Evolutionary conservation across 2,113 vertebrate genomes (phyloP).

Genomic region (Grammomys dolichurus): DNA sequence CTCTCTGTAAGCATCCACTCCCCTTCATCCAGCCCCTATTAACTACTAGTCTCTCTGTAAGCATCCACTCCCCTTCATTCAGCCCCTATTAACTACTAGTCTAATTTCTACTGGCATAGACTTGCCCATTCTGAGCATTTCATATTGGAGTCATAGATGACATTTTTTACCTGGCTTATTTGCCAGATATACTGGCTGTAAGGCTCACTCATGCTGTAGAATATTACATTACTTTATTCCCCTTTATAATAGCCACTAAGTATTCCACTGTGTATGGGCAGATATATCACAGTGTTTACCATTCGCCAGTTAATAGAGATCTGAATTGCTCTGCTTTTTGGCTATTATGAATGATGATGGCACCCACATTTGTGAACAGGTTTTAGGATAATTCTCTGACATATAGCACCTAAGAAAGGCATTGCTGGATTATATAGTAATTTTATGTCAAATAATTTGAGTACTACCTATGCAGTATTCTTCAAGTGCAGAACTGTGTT

Average conservation of each 20-base stretch:
- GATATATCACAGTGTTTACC: neutral
- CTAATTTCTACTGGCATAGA: neutral
- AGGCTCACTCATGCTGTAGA: neutral
- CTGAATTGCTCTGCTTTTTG: neutral
- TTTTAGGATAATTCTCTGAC: neutral
- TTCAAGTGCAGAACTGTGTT: neutral
- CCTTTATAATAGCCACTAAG: slow-evolving; percentile 2
- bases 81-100: neutral
- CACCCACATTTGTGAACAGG: slow-evolving; percentile 4
- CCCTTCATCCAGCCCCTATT: no score
- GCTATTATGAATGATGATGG: slow-evolving; percentile 23
- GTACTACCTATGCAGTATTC: neutral
- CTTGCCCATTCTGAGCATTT: neutral
- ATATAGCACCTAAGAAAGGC: neutral
- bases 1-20: no score
- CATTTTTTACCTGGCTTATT: neutral
- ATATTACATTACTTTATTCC: neutral
- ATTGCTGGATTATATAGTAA: neutral
- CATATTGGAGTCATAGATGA: neutral
- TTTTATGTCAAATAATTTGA: neutral
- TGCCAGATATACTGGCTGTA: neutral
- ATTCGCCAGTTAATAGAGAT: neutral
- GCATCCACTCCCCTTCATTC: neutral
- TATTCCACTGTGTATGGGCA: neutral
- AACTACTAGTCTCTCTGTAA: no score